These are phyloP conservation scores for Parazoanthus swiftii DNA, from an alignment of 92 coral and sea anemone genomes.

Conservation along the genomic window DNA sequence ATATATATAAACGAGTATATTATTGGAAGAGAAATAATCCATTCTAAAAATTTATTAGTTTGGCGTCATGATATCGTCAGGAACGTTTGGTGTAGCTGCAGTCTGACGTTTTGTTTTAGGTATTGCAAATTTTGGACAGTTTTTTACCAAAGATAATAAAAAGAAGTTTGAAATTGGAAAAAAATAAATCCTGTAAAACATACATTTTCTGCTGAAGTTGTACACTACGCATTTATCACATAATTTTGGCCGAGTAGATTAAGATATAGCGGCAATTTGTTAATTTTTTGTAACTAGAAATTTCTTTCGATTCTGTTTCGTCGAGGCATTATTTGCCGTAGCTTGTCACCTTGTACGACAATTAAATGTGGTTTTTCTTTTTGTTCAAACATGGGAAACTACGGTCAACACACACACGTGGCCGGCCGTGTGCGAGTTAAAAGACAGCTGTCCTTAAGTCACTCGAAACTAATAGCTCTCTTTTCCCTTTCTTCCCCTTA, in stretches of 20 bases:
- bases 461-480: slow-evolving; percentile 9
- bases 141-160: no score
- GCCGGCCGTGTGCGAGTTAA: not conserved
- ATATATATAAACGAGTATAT: not conserved
- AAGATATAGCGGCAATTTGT: slow-evolving; percentile 43
- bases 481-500: not conserved
- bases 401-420: slow-evolving; percentile 32
- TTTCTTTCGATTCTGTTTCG: slow-evolving; percentile 33
- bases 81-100: not conserved
- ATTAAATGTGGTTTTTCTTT: slow-evolving; percentile 31
- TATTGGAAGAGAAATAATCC: not conserved
- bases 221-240: not conserved
- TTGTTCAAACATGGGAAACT: slow-evolving; percentile 12
- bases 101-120: not conserved
- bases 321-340: slow-evolving; percentile 19
- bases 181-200: no score
- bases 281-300: slow-evolving; percentile 32
- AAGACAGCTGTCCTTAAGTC: slow-evolving; percentile 7
- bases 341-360: slow-evolving; percentile 29
- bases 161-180: not conserved
- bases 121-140: not conserved
- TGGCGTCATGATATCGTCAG: not conserved
- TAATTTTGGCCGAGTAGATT: slow-evolving; percentile 32
- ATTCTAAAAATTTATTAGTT: no score
- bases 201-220: not conserved